Evolutionary conservation across 2,797 vertebrate species (phyloP), one percentile per base, ranked within the genome.

Genomic region (Loris lydekkerianus): DNA sequence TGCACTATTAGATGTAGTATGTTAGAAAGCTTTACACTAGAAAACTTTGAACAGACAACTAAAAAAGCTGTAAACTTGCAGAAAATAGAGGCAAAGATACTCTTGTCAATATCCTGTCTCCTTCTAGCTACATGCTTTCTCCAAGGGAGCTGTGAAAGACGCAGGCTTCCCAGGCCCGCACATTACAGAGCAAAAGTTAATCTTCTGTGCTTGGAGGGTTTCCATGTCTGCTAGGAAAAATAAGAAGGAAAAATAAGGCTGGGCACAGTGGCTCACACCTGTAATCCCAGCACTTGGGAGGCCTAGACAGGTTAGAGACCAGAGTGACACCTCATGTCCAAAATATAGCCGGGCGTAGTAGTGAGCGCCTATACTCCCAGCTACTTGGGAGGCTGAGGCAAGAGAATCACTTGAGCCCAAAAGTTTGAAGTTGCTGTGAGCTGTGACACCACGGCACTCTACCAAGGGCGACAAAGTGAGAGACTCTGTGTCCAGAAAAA

Each of bases 1-100:
- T 65, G 84, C 40, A 13, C 56, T 43, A 0, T 76, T 88, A 97
- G 83, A 89, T 29, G 10, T 83, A 14, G 40, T 94, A 77, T 86
- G 96, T 94, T 80, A 27, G 77, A 89, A 96, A 96, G 25, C 31
- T 60, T 93, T 76, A 84, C 89, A 89, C 46, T 53, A 53, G 49
- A 53, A 53, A 15, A 53, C 13, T 53, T 4, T 15, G 15, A 53
- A 53, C 14, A 53, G 15, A 53, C 49, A 53, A 53, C 49, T 53
- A 53, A 31, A 83, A 89, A 96, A 95, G 21, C 31, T 60, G 91
- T 80, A 84, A 91, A 89, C 46, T 89, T 85, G 27, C 60, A 83
- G 53, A 53, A 69, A 43, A 20, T 56, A 93, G 75, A 89, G 31
- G 43, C 94, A 96, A 95, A 89, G 63, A 67, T 92, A 23, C 65